Base-by-base conservation (phyloP, 2,888 invertebrate genomes). In the Gymnoscelis rufifasciata region DNA sequence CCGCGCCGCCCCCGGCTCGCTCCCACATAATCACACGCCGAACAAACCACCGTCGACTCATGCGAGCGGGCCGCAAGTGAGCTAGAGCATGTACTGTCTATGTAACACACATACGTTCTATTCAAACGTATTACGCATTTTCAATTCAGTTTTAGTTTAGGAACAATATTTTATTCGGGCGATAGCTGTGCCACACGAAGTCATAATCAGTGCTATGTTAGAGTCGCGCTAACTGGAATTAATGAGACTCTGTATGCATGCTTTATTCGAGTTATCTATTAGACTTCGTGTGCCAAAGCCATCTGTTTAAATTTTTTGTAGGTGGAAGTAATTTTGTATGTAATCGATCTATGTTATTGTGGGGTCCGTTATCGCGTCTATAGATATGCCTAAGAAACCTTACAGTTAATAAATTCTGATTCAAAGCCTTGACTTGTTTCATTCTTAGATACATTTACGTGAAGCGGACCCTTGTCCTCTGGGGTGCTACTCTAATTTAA, bases 341-440 rank as follows among this genome's bases (percentile, higher is more conserved):
- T 44, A 43, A 43, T 48, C 39, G 28, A 33, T 38, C 26, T 45
- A 30, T 31, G 33, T 43, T 37, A 23, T 37, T 38, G 37, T 42
- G 45, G 45, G 49, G 49, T 50, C 42, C 35, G 42, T 38, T 44
- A 31, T 37, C 41, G 49, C 49, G 41, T 43, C 28, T 42, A 40
- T 36, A 40, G 26, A 40, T 40, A 41, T 37, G 31, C 37, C 27
- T 44, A 49, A 42, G 38, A 45, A 40, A 40, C 15, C 19, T 37
- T 41, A 43, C 41, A 45, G 30, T 36, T 12, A 50, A 50, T 50
- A 45, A 50, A 46, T 46, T 36, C 36, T 43, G 45, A 45, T 45
- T 41, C 8, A 42, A 47, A 41, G 41, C 36, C 26, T 38, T 37
- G 30, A 3, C 30, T 43, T 44, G 49, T 49, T 49, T 49, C 44